Conservation (phyloP, 2,797 vertebrate species). For the Helostoma temminkii region DNA sequence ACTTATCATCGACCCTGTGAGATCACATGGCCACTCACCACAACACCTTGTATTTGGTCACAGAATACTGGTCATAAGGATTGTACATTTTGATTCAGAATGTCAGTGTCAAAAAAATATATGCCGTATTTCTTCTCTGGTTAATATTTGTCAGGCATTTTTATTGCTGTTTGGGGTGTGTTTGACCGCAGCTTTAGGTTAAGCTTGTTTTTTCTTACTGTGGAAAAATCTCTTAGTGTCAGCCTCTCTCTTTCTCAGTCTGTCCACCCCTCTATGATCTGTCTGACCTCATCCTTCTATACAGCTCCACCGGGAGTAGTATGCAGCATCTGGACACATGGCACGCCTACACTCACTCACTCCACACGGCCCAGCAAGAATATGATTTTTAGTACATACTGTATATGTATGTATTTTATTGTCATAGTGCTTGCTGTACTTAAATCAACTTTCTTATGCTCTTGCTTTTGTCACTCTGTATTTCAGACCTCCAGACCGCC, state of each 20-base stretch:
- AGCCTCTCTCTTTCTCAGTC: conserved; percentile 25
- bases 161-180: conserved; percentile 11
- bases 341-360: conserved; percentile 6
- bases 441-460: conserved; percentile 17
- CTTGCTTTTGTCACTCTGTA: conserved; percentile 13
- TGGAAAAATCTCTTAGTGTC: conserved; percentile 28
- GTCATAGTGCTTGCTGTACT: not conserved
- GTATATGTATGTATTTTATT: conserved; percentile 7
- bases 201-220: not conserved
- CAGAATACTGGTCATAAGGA: conserved; percentile 16
- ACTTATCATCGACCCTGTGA: conserved; percentile 27
- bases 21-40: conserved; percentile 8
- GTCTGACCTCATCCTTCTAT: conserved; percentile 64
- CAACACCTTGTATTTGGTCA: not conserved
- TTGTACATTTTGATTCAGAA: conserved; percentile 5
- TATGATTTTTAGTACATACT: conserved; percentile 34
- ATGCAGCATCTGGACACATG: conserved; percentile 63
- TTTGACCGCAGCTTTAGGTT: not conserved
- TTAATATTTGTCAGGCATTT: not conserved
- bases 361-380: conserved; percentile 24
- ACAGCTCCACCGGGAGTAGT: conserved; percentile 58
- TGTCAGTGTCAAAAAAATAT: not conserved
- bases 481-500: conserved; percentile 87
- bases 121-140: conserved; percentile 16
- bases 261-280: conserved; percentile 53